phyloP scores from a whole-genome alignment of 2,113 vertebrate species.

The Tetrax tetrax region DNA sequence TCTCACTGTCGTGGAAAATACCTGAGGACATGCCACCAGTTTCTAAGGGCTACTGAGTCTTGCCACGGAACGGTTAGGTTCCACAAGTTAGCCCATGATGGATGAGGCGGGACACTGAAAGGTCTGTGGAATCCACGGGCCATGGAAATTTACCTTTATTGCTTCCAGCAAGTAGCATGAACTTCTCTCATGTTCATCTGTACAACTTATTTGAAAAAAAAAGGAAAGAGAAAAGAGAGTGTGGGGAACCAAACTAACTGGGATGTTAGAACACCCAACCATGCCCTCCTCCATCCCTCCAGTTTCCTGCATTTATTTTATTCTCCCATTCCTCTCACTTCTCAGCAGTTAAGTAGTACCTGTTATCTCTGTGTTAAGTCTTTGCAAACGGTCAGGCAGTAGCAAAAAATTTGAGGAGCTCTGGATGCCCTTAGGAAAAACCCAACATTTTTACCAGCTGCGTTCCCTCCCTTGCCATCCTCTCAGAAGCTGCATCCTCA shows the following conservation, averaged over 20 bases:
- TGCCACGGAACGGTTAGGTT: constrained; percentile 48
- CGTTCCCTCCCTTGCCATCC: background rate
- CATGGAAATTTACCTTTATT: constrained; percentile 67
- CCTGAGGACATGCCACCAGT: constrained; percentile 72
- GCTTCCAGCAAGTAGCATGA: constrained; percentile 85
- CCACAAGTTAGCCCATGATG: constrained; percentile 62
- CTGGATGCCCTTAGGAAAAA: constrained; percentile 59
- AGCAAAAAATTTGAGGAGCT: constrained; percentile 54
- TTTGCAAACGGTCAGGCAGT: constrained; percentile 51
- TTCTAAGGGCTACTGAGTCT: constrained; percentile 78
- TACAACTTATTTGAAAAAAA: constrained; percentile 71
- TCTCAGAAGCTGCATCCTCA: background rate
- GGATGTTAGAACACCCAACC: background rate
- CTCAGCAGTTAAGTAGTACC: constrained; percentile 25
- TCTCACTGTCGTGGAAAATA: constrained; percentile 65
- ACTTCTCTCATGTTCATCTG: constrained; percentile 75
- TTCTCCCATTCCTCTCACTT: constrained; percentile 26
- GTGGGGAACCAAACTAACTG: background rate
- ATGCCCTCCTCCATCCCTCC: background rate
- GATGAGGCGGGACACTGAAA: constrained; percentile 65
- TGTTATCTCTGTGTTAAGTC: constrained; percentile 61
- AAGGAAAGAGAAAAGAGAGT: constrained; percentile 20
- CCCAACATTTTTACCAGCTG: background rate
- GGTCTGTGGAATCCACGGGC: constrained; percentile 72
- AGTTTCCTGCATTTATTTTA: constrained; percentile 27